Evolutionary conservation across 2,888 invertebrate species (phyloP).

Genomic region (Metallyticus violacea): DNA sequence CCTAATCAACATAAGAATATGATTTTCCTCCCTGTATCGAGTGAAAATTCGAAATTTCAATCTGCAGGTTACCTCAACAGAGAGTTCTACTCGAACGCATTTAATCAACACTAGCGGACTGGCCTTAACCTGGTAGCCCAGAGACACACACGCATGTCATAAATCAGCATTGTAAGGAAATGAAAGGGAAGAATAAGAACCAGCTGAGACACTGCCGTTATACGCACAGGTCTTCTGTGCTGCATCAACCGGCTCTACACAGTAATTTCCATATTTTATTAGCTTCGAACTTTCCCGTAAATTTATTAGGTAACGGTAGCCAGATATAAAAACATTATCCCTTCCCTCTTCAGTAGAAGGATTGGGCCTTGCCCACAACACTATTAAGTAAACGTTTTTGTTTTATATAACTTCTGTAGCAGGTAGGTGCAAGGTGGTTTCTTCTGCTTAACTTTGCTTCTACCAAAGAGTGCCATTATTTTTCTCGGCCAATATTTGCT

Average conservation of each 20-base stretch:
- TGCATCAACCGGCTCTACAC: background rate
- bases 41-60: too few species aligned
- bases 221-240: background rate
- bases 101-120: too few species aligned
- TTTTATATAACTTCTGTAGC: background rate
- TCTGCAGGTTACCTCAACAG: background rate
- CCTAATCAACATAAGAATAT: too few species aligned
- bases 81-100: too few species aligned
- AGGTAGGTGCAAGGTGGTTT: too few species aligned
- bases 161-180: background rate
- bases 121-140: background rate
- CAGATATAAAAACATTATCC: background rate
- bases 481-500: too few species aligned
- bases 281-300: background rate
- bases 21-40: too few species aligned
- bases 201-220: background rate
- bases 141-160: background rate
- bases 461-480: too few species aligned
- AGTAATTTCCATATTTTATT: background rate
- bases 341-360: background rate
- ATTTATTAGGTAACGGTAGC: background rate
- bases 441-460: too few species aligned
- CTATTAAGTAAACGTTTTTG: background rate
- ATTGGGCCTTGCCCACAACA: background rate
- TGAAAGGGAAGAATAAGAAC: too few species aligned